Percentiles rank a stretch among this genome's conserved stretches.
These are phyloP conservation scores for Ips nitidus DNA, from an alignment of 1,140 invertebrate species.

Conservation along the genomic window DNA sequence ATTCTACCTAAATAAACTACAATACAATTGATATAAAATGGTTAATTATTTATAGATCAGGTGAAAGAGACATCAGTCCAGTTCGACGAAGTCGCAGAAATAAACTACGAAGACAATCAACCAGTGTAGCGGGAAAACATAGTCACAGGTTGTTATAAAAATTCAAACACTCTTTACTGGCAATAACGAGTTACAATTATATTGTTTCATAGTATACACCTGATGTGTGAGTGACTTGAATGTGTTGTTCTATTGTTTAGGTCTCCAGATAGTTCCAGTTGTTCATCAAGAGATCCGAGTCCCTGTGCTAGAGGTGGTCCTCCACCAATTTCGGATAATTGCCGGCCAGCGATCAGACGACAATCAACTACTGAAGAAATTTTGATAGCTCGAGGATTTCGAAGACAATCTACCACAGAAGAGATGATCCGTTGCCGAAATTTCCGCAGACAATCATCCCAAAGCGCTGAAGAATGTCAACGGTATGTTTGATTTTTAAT, in stretches of 20 bases:
- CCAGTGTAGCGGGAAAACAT: slow-evolving; percentile 65
- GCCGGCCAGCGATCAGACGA: slow-evolving; percentile 73
- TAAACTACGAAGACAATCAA: slow-evolving; percentile 76
- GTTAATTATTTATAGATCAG: slow-evolving; percentile 50
- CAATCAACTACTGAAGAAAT: slow-evolving; percentile 92
- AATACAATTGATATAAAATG: background rate
- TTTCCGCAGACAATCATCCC: slow-evolving; percentile 78
- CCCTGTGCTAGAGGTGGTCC: slow-evolving; percentile 62
- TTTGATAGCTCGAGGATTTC: slow-evolving; percentile 83
- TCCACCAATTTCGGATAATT: slow-evolving; percentile 53
- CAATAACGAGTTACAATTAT: too few relatives aligned
- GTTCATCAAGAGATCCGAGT: slow-evolving; percentile 70
- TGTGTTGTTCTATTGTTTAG: background rate
- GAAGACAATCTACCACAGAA: slow-evolving; percentile 85
- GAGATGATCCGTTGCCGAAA: slow-evolving; percentile 90
- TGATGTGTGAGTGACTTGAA: too few relatives aligned
- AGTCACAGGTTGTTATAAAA: slow-evolving; percentile 26
- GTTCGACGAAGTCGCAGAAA: slow-evolving; percentile 62
- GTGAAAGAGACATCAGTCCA: slow-evolving; percentile 71
- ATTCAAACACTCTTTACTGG: too few relatives aligned
- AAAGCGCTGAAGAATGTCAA: slow-evolving; percentile 71
- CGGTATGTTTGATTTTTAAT: slow-evolving; percentile 41
- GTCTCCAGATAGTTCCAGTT: slow-evolving; percentile 59
- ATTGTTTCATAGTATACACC: too few relatives aligned
- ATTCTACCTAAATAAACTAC: background rate